Evolutionary conservation across 2,888 invertebrate genomes (phyloP).

Genomic region (Chydorus sphaericus): DNA sequence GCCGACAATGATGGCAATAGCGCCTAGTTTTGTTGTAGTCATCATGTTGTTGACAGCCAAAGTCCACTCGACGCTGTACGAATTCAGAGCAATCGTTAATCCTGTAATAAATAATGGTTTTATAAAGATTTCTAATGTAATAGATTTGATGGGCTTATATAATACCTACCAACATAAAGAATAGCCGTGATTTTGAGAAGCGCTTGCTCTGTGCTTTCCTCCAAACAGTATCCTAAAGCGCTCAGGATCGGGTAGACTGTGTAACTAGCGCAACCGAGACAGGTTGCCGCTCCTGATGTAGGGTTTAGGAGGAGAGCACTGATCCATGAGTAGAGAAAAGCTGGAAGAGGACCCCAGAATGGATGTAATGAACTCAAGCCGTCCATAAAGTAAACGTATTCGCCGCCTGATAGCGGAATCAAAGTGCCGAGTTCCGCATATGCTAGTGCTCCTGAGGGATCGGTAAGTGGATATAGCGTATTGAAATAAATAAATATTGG

Average conservation of each 20-base stretch:
- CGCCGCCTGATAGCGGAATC: conserved; percentile 88
- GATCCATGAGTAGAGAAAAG: conserved; percentile 86
- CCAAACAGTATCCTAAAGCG: conserved; percentile 14
- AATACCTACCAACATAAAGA: conserved; percentile 23
- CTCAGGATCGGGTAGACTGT: conserved; percentile 72
- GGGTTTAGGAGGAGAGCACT: conserved; percentile 83
- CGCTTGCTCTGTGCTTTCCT: conserved; percentile 17
- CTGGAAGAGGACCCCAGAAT: conserved; percentile 59
- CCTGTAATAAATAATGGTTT: too few species aligned
- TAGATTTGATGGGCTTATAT: too few species aligned
- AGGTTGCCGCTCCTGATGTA: conserved; percentile 75
- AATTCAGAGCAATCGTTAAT: conserved; percentile 5
- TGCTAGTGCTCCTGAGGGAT: conserved; percentile 84
- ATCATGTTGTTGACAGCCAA: conserved; percentile 8
- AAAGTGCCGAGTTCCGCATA: conserved; percentile 90
- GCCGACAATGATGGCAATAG: conserved; percentile 9
- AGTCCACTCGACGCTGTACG: conserved; percentile 7
- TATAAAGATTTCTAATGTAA: too few species aligned
- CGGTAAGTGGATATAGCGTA: too few species aligned
- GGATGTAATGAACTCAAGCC: conserved; percentile 41
- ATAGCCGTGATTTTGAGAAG: conserved; percentile 22
- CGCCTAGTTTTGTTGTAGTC: conserved; percentile 9
- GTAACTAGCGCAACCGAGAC: conserved; percentile 76
- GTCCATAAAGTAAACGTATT: conserved; percentile 91
- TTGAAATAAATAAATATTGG: too few species aligned